Base-by-base conservation (phyloP, 2,888 invertebrate genomes). In the Yponomeuta plumbellus region DNA sequence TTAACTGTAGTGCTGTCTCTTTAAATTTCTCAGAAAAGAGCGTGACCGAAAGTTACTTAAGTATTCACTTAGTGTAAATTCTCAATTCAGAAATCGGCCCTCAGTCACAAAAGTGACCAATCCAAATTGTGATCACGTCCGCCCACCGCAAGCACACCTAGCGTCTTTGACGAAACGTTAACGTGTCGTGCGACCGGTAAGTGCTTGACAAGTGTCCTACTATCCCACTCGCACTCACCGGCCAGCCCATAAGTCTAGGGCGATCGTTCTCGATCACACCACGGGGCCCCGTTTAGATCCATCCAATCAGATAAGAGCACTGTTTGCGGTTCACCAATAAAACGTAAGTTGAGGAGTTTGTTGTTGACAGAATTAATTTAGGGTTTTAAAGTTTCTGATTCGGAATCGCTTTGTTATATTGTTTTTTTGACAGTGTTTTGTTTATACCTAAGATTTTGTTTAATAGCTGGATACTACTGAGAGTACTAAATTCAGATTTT, bases 151-250 rank as follows among this genome's bases (percentile, higher is more conserved):
- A 71, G 76, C 44, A 77, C 75, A 73, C 74, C 75, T 71, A 80
- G 84, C 84, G 86, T 86, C 82, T 84, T 78, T 79, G 80, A 80
- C 81, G 79, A 80, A 34, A 59, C 76, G 83, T 81, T 82, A 83
- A 80, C 84, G 79, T 75, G 84, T 83, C 83, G 81, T 83, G 81
- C 5, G 44, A 1, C 78, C 81, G 71, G 78, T 90, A 89, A 91
- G 90, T 86, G 80, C 83, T 77, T 80, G 89, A 89, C 80, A 83
- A 89, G 90, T 91, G 86, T 88, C 87, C 86, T 84, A 78, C 85
- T 70, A 74, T 90, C 89, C 75, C 79, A 72, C 71, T 91, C 81
- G 67, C 78, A 72, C 87, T 57, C 76, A 74, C 71, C 69, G 68
- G 68, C 61, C 67, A 22, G 67, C 71, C 69, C 73, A 74, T 75